Percentiles rank a stretch among this genome's conserved stretches.
These are phyloP conservation scores for Leptocoma aspasia DNA, from an alignment of 2,113 vertebrate species.

Conservation along the genomic window DNA sequence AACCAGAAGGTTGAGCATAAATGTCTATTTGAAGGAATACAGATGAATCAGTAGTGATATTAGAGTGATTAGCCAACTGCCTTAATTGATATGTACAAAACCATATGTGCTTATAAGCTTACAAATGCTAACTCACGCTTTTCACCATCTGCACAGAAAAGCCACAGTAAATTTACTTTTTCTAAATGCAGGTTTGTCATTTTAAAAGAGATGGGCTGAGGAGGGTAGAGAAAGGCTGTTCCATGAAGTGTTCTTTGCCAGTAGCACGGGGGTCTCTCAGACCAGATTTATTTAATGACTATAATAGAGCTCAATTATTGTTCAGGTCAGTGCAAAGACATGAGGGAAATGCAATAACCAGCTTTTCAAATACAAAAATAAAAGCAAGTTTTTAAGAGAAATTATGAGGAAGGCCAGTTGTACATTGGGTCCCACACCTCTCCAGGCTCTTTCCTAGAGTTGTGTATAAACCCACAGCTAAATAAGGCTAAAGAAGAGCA, in stretches of 20 bases:
- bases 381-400: neutral
- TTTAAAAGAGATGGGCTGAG: neutral
- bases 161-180: conserved; percentile 53
- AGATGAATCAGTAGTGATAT: conserved; percentile 60
- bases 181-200: conserved; percentile 20
- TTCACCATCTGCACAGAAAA: conserved; percentile 53
- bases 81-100: conserved; percentile 66
- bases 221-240: neutral
- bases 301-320: neutral
- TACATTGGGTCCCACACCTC: neutral
- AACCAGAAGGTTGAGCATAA: conserved; percentile 39
- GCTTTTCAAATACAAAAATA: neutral
- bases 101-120: conserved; percentile 56
- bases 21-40: conserved; percentile 55
- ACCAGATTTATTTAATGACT: neutral
- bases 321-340: neutral
- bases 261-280: neutral
- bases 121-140: conserved; percentile 61
- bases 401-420: neutral
- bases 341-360: neutral
- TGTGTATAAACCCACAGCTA: neutral
- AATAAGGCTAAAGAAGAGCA: neutral
- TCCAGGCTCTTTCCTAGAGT: neutral
- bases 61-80: conserved; percentile 58
- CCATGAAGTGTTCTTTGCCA: neutral